phyloP scores from a whole-genome alignment of 2,113 vertebrate species.

The Caranx melampygus region DNA sequence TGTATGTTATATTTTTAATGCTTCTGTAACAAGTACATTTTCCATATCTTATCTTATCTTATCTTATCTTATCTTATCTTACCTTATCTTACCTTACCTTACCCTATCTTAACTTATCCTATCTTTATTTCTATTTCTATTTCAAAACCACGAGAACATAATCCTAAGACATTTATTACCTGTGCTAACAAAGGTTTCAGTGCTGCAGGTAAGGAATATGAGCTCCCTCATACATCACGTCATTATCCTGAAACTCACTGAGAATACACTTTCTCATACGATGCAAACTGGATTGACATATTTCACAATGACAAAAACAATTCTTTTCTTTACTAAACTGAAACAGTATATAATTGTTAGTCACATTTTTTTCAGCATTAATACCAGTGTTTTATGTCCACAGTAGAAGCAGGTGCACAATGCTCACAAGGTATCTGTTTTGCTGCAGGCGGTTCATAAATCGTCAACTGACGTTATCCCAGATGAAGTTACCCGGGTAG shows the following conservation, averaged over 20 bases:
- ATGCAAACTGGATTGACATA: not conserved
- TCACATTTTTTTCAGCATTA: not conserved
- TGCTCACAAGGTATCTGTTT: not conserved
- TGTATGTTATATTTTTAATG: too few species aligned
- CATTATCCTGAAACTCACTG: not conserved
- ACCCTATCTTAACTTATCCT: too few species aligned
- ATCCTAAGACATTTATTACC: not conserved
- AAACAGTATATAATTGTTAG: not conserved
- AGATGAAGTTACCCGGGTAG: not conserved
- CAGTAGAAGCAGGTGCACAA: not conserved
- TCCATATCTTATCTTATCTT: too few species aligned
- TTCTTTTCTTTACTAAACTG: not conserved
- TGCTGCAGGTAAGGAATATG: constrained; percentile 22
- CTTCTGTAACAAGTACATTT: too few species aligned
- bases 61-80: too few species aligned
- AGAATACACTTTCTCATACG: not conserved
- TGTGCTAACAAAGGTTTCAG: not conserved
- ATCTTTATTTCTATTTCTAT: too few species aligned
- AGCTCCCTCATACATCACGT: not conserved
- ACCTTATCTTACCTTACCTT: too few species aligned
- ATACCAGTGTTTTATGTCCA: not conserved
- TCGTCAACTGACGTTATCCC: not conserved
- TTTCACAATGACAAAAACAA: not conserved
- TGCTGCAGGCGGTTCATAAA: constrained; percentile 23
- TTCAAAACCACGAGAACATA: not conserved